Conservation (phyloP, 2,113 vertebrate species). For the Genyomyrus donnyi region DNA sequence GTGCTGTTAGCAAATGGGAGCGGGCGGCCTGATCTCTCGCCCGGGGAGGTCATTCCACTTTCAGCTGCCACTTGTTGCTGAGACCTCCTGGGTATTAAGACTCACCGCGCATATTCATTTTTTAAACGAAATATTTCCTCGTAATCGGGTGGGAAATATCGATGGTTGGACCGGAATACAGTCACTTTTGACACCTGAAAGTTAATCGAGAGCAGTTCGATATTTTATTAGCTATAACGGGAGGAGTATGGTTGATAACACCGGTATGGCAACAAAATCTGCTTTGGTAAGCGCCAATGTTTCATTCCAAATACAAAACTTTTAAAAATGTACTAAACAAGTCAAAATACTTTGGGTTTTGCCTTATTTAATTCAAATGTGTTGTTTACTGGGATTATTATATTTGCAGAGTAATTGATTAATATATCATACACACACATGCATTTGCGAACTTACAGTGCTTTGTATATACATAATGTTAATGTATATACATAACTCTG, state of each 20-base stretch:
- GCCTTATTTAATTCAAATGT: not conserved
- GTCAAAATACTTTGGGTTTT: not conserved
- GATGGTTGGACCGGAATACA: conserved; percentile 40
- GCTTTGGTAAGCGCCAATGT: conserved; percentile 63
- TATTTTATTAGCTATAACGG: conserved; percentile 35
- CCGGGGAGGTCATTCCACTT: conserved; percentile 52
- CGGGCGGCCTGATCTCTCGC: conserved; percentile 58
- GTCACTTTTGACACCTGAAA: conserved; percentile 31
- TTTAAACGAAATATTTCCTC: conserved; percentile 25
- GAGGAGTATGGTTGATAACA: conserved; percentile 70
- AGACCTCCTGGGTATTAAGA: conserved; percentile 39
- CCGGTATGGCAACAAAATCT: conserved; percentile 59
- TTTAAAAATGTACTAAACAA: not conserved
- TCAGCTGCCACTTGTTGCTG: conserved; percentile 69
- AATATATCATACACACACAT: not conserved
- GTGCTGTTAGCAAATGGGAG: conserved; percentile 50
- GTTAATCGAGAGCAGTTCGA: conserved; percentile 35
- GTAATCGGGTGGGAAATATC: conserved; percentile 29
- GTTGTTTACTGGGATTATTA: not conserved
- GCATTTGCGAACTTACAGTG: not conserved
- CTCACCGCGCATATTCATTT: conserved; percentile 27
- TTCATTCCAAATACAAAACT: not conserved
- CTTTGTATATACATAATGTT: not conserved
- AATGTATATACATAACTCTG: not conserved
- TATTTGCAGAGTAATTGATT: not conserved